Percentiles rank a stretch among this genome's conserved stretches.
Conservation (phyloP, 2,113 vertebrate species). For the Amblyornis subalaris region DNA sequence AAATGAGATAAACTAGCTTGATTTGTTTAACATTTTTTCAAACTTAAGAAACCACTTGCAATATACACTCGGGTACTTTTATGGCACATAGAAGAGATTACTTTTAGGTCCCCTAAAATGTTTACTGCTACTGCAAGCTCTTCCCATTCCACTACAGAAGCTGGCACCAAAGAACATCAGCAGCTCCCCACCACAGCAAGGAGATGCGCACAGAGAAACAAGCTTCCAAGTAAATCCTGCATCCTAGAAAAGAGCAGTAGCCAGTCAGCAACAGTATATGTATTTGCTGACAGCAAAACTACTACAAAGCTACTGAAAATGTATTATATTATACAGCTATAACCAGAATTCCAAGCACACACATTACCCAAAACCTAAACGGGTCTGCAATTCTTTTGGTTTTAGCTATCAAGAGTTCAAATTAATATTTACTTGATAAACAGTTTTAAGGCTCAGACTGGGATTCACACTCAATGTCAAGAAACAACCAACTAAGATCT, state of each 20-base stretch:
- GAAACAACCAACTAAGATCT: background rate
- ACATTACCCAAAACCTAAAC: background rate
- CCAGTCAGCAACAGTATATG: background rate
- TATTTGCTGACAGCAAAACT: background rate
- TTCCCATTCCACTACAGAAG: background rate
- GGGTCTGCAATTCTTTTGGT: background rate
- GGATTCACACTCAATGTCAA: background rate
- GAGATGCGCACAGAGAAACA: accelerated
- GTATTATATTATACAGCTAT: background rate
- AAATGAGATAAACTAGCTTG: background rate
- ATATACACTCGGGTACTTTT: background rate
- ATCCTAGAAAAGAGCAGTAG: background rate
- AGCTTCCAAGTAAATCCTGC: background rate
- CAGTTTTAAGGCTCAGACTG: background rate
- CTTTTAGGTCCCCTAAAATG: background rate
- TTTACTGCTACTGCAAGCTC: background rate
- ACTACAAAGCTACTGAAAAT: background rate
- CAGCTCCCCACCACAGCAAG: background rate
- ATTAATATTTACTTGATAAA: background rate
- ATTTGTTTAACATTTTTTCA: background rate
- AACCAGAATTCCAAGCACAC: background rate
- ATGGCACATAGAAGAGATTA: background rate
- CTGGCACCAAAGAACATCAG: background rate
- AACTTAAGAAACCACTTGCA: background rate
- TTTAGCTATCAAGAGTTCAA: background rate